Evolutionary conservation across 2,888 invertebrate species (phyloP).

Genomic region (Incurvaria masculella): DNA sequence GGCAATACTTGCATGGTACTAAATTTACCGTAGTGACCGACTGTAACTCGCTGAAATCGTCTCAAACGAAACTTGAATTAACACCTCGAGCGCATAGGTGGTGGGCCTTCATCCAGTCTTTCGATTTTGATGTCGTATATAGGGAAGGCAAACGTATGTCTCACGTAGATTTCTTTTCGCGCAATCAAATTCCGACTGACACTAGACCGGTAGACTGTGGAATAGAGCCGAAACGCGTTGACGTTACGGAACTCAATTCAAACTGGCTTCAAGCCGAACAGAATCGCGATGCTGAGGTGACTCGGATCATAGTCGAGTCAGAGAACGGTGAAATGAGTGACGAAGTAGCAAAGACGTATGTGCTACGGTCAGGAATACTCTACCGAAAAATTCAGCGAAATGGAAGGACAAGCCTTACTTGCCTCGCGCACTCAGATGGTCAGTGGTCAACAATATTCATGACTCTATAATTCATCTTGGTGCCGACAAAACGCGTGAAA

Average conservation of each 20-base stretch:
- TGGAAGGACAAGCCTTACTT: neutral
- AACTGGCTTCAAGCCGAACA: neutral
- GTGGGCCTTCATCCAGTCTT: slow-evolving; percentile 22
- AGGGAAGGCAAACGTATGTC: neutral
- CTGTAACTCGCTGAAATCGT: slow-evolving; percentile 22
- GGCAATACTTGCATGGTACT: neutral
- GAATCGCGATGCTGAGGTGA: neutral
- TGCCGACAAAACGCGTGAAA: no score
- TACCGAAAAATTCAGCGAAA: neutral
- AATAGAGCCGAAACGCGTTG: neutral
- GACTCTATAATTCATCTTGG: no score
- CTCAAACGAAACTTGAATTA: slow-evolving; percentile 21
- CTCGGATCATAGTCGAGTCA: neutral
- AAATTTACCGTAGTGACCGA: slow-evolving; percentile 15
- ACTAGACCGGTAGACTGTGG: neutral
- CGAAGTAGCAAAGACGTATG: neutral
- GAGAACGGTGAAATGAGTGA: neutral
- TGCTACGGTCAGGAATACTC: neutral
- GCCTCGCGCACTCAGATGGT: no score
- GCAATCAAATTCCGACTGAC: neutral
- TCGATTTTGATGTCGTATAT: slow-evolving; percentile 1
- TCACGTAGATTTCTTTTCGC: neutral
- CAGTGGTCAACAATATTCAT: no score
- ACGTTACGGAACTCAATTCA: neutral
- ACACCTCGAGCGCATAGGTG: slow-evolving; percentile 21